These are phyloP conservation scores for Acanthaster planci DNA, from an alignment of 35 echinoderm and acorn worm genomes.

Conservation along the genomic window DNA sequence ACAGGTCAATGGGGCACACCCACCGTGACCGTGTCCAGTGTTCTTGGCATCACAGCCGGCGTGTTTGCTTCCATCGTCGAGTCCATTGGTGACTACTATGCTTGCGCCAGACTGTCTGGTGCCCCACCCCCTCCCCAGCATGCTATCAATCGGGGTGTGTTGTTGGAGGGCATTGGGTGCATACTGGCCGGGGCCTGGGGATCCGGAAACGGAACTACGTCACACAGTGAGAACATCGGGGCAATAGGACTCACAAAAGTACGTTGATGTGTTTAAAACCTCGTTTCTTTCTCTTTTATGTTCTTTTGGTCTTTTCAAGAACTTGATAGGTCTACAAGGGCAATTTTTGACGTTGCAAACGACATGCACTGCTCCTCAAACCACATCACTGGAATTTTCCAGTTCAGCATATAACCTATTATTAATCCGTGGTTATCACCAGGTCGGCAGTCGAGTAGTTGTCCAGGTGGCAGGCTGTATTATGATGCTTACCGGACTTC, in stretches of 20 bases:
- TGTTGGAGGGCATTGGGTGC: slow-evolving; percentile 85
- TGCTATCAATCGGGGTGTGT: slow-evolving; percentile 84
- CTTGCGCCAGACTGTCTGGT: slow-evolving; percentile 80
- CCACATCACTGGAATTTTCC: too few relatives aligned
- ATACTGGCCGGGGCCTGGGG: slow-evolving; percentile 88
- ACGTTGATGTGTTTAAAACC: too few relatives aligned
- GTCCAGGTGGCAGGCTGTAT: slow-evolving; percentile 64
- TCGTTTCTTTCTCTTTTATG: too few relatives aligned
- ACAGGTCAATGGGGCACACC: slow-evolving; percentile 91
- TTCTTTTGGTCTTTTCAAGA: too few relatives aligned
- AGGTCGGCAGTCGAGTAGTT: slow-evolving; percentile 89
- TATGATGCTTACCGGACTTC: slow-evolving; percentile 68
- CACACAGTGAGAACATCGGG: slow-evolving; percentile 92
- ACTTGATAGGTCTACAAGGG: too few relatives aligned
- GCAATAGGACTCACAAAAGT: slow-evolving; percentile 94
- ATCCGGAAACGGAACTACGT: slow-evolving; percentile 85
- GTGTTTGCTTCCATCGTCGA: slow-evolving; percentile 88
- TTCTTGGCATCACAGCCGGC: slow-evolving; percentile 81
- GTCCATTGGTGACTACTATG: slow-evolving; percentile 90
- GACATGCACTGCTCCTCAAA: too few relatives aligned
- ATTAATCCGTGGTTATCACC: too few relatives aligned
- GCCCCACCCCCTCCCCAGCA: slow-evolving; percentile 83
- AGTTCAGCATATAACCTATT: too few relatives aligned
- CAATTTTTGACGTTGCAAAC: too few relatives aligned
- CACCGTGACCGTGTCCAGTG: slow-evolving; percentile 60